Base-by-base conservation (phyloP, 2,888 invertebrate genomes). In the Standfussiana lucernea region DNA sequence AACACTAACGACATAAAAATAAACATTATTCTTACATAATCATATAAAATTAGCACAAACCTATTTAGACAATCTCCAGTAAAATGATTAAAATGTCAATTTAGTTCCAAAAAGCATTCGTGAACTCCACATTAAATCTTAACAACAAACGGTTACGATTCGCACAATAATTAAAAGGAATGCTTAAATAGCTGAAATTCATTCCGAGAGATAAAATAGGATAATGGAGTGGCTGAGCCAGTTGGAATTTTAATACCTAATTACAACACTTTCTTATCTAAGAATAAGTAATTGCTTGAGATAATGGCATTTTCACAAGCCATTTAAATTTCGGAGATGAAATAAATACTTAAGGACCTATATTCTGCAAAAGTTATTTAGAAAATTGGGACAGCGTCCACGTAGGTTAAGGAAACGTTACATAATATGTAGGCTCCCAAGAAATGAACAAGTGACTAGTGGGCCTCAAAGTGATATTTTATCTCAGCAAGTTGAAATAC, bases 231-330 rank as follows among this genome's bases (percentile, higher is more conserved):
- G 50, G 10, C 72, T 62, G 45, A 75, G 73, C 65, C 69, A 32
- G 76, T 75, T 70, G 67, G 83, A 79, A 86, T 87, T 82, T 88
- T 81, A 84, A 77, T 81, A 71, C 72, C 75, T 78, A 59, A 86
- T 82, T 80, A 82, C 68, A 70, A 64, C 71, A 66, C 50, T 73
- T 71, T 76, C 37, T 50, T 72, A 62, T n/a, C 56, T 74, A 3
- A 18, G n/a, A 61, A 53, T 68, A 68, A 15, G 53, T 61, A 62
- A 65, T 67, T 83, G 47, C 24, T 71, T 67, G 21, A 7, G 35
- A 62, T 40, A 2, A 21, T 35, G 42, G 15, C 11, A n/a, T 45
- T 70, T 70, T 28, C 62, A 32, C 28, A 50, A 66, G 40, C 28
- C 10, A 1, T 65, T 75, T 76, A 18, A 61, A 47, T 59, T 74